Base-by-base conservation (phyloP, 53 echinoderm and acorn worm species). In the Actinopyga echinites region DNA sequence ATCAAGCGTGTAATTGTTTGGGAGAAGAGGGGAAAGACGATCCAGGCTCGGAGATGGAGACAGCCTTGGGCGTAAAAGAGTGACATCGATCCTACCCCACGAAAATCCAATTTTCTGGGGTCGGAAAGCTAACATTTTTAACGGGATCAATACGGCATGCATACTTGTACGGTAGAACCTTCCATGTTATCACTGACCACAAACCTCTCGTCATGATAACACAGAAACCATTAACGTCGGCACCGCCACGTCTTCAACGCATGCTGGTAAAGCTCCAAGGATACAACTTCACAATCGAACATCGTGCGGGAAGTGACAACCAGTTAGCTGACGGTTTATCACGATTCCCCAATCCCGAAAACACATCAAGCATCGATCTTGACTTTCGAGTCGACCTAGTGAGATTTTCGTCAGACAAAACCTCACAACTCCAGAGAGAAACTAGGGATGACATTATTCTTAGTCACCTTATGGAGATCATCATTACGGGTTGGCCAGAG, bases 91-190 rank as follows among this genome's bases (percentile, higher is more conserved):
- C n/a, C n/a, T n/a, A n/a, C n/a, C n/a, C n/a, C n/a, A n/a, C n/a
- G n/a, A n/a, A n/a, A n/a, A n/a, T n/a, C n/a, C n/a, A n/a, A n/a
- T n/a, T n/a, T n/a, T n/a, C n/a, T n/a, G n/a, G n/a, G n/a, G n/a
- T n/a, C n/a, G n/a, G n/a, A n/a, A n/a, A n/a, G n/a, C n/a, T n/a
- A n/a, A n/a, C n/a, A n/a, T n/a, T n/a, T n/a, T n/a, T n/a, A n/a
- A n/a, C n/a, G n/a, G n/a, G n/a, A n/a, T n/a, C n/a, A n/a, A n/a
- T n/a, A n/a, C n/a, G n/a, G n/a, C 75, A 88, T 65, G 85, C 90
- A n/a, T 93, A 90, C 64, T 45, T 90, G 37, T 93, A 87, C 80
- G 89, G 89, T 1, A 33, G 89, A 12, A 38, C 24, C 6, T 89
- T 84, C 59, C 80, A 85, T 23, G 63, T 89, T 6, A 80, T 89